phyloP scores from a whole-genome alignment of 1,140 invertebrate genomes.

The Arctopsyche grandis region DNA sequence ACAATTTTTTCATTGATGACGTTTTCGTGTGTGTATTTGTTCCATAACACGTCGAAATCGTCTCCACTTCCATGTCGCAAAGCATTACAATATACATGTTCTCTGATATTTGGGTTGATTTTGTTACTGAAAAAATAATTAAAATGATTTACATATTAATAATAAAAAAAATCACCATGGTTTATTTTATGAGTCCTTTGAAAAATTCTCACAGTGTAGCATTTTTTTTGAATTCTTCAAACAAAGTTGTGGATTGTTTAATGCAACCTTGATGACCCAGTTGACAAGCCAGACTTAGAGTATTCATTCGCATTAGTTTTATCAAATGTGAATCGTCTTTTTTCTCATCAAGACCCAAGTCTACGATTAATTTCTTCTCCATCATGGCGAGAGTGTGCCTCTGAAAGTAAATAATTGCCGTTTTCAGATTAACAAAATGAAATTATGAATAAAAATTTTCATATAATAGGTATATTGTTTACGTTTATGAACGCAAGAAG shows the following conservation, averaged over 20 bases:
- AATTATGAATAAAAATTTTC: background rate
- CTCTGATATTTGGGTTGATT: slow-evolving; percentile 67
- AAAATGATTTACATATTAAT: background rate
- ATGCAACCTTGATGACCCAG: slow-evolving; percentile 67
- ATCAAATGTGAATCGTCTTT: slow-evolving; percentile 61
- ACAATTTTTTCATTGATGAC: slow-evolving; percentile 66
- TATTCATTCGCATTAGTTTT: slow-evolving; percentile 63
- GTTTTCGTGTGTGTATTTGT: slow-evolving; percentile 63
- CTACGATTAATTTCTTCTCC: slow-evolving; percentile 57
- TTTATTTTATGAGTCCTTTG: too few relatives aligned
- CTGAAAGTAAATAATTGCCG: slow-evolving; percentile 59
- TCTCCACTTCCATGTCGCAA: slow-evolving; percentile 62
- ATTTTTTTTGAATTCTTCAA: slow-evolving; percentile 61
- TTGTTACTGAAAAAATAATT: slow-evolving; percentile 57
- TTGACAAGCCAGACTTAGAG: slow-evolving; percentile 68
- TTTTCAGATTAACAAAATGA: slow-evolving; percentile 56
- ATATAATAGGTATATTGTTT: background rate
- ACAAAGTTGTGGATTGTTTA: slow-evolving; percentile 63
- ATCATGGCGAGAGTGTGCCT: slow-evolving; percentile 62
- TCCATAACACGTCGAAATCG: slow-evolving; percentile 67
- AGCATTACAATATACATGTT: slow-evolving; percentile 71
- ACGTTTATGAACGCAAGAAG: background rate
- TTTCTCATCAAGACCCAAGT: slow-evolving; percentile 60
- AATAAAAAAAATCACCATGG: too few relatives aligned
- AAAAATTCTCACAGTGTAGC: slow-evolving; percentile 3